Evolutionary conservation across 2,888 invertebrate genomes (phyloP), one percentile per base, ranked within the genome.

Genomic region (Parochlus steinenii): DNA sequence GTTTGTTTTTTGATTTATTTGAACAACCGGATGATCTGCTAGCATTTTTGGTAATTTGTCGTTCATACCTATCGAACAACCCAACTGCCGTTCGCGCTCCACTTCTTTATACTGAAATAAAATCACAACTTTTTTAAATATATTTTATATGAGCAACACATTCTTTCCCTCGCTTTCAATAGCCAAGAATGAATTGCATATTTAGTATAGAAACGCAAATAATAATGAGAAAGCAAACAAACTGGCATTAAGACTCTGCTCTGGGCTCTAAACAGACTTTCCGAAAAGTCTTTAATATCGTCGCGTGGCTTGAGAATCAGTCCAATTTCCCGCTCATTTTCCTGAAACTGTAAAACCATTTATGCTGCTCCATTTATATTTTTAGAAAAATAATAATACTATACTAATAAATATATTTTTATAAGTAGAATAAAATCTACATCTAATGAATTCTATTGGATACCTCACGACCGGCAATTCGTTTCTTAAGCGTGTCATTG

Each of bases 21-120:
- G 57, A 51, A 73, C 69, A 5, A 74, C 64, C 10, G 73, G 72
- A 58, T 73, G 72, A 40, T 65, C 56, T n/a, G 62, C 61, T 52
- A 73, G 61, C 47, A 69, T 69, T 11, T 58, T 52, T 0, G 72
- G 70, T 39, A 70, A 69, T 38, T 67, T 59, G 43, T 64, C n/a
- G n/a, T n/a, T n/a, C n/a, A n/a, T n/a, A n/a, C n/a, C n/a, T n/a
- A n/a, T n/a, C 56, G 19, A 69, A 65, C 45, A 65, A 64, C 19
- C 71, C 71, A 41, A 63, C 62, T 26, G 73, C 58, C 72, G 71
- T 41, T 71, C 70, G 24, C 73, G 59, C 51, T 70, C 68, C 44
- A 69, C 55, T 53, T 74, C 73, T 44, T 62, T 62, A 23, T 55
- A 53, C 66, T 67, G 44, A 12, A 42, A 28, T 29, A 10, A 29